phyloP scores from a whole-genome alignment of 1,140 invertebrate genomes.

The Apocrypta bakeri region DNA sequence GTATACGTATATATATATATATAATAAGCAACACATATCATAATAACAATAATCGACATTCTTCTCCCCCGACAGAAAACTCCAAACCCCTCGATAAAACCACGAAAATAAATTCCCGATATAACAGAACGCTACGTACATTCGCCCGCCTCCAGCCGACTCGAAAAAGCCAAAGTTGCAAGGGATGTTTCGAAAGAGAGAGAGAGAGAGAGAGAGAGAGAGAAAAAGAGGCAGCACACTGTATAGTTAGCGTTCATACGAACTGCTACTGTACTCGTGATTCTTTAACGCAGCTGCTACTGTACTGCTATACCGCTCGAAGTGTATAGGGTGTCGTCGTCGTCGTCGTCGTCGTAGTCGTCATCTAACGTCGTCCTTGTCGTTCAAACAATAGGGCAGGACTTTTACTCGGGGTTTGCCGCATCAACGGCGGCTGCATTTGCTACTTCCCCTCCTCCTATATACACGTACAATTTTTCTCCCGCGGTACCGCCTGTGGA shows the following conservation, averaged over 20 bases:
- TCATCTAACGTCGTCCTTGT: too few species aligned
- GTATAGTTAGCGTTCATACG: background rate
- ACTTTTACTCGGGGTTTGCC: constrained; percentile 6
- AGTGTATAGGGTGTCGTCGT: constrained; percentile 33
- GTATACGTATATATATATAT: too few species aligned
- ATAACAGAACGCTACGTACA: background rate
- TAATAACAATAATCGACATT: constrained; percentile 14
- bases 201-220: constrained; percentile 10
- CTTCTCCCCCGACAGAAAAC: background rate
- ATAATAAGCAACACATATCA: background rate
- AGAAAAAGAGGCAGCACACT: background rate
- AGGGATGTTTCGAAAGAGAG: background rate
- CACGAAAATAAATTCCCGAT: constrained; percentile 47
- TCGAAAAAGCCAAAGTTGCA: background rate
- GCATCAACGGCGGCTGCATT: constrained; percentile 17
- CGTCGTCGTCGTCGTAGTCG: background rate
- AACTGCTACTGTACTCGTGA: constrained; percentile 12
- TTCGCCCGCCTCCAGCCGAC: background rate
- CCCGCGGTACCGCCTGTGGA: constrained; percentile 23
- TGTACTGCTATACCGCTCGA: background rate
- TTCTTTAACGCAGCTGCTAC: constrained; percentile 44
- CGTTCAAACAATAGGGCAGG: constrained; percentile 32
- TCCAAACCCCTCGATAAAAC: too few species aligned
- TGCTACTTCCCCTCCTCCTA: background rate
- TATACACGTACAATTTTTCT: constrained; percentile 7